Conservation (phyloP, 2,888 invertebrate genomes). For the Drepana falcataria region DNA sequence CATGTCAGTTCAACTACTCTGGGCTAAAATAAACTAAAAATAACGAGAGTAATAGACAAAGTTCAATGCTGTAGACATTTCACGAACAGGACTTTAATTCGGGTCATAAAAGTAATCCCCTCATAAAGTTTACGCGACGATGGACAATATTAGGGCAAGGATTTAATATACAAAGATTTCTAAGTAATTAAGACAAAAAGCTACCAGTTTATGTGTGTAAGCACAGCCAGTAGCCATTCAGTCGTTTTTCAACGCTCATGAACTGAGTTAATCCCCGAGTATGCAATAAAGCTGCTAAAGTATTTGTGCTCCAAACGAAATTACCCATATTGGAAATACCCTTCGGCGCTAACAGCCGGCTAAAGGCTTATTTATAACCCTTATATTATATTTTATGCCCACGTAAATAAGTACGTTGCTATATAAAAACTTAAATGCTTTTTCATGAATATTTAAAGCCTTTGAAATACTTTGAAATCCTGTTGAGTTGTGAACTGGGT, state of each 20-base stretch:
- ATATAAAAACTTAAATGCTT: conserved; percentile 41
- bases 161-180: conserved; percentile 74
- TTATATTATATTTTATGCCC: conserved; percentile 48
- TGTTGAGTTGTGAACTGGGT: conserved; percentile 41
- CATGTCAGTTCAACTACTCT: conserved; percentile 14
- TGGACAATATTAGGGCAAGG: conserved; percentile 76
- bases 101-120: conserved; percentile 76
- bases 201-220: conserved; percentile 69
- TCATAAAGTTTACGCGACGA: conserved; percentile 75
- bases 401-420: conserved; percentile 29
- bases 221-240: conserved; percentile 47
- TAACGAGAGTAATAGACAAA: conserved; percentile 42
- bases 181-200: conserved; percentile 78
- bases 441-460: conserved; percentile 36
- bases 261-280: conserved; percentile 73
- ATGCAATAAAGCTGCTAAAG: conserved; percentile 75
- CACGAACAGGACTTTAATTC: conserved; percentile 74
- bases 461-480: conserved; percentile 45
- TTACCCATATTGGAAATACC: conserved; percentile 78
- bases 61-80: conserved; percentile 70
- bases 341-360: conserved; percentile 68
- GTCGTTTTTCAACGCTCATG: conserved; percentile 73
- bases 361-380: conserved; percentile 68
- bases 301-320: conserved; percentile 74
- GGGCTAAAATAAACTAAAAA: conserved; percentile 1